Evolutionary conservation across 2,888 invertebrate species (phyloP).

Genomic region (Epinotia demarniana): DNA sequence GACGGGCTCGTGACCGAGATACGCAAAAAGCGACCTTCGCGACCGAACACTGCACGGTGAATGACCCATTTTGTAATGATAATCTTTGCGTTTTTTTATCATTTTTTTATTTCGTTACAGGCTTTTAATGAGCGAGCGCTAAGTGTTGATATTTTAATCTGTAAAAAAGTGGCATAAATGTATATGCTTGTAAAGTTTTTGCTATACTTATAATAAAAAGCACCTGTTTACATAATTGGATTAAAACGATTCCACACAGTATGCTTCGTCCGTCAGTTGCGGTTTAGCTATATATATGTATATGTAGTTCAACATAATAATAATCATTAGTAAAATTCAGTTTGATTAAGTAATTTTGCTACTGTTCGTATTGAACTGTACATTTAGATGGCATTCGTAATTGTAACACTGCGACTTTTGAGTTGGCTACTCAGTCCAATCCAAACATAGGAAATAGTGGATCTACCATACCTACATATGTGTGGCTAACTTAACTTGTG

Average conservation of each 20-base stretch:
- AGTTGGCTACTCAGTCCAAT: too few relatives aligned
- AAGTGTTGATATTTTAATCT: constrained; percentile 7
- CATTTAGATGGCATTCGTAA: neutral
- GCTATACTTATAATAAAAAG: neutral
- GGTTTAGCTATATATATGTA: neutral
- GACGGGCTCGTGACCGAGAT: constrained; percentile 46
- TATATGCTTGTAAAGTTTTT: constrained; percentile 22
- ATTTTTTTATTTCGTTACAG: constrained; percentile 20
- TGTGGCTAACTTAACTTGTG: too few relatives aligned
- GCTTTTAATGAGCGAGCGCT: constrained; percentile 16
- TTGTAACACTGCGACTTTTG: neutral
- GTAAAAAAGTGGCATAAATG: constrained; percentile 4
- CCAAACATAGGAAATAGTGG: too few relatives aligned
- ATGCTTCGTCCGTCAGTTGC: neutral
- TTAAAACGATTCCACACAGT: constrained; percentile 14
- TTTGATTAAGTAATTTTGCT: neutral
- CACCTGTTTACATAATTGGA: neutral
- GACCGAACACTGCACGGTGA: constrained; percentile 59
- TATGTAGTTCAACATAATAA: neutral
- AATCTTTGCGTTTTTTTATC: constrained; percentile 28
- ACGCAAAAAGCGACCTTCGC: constrained; percentile 63
- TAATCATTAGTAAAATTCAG: too few relatives aligned
- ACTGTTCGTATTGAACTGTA: neutral
- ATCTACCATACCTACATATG: too few relatives aligned
- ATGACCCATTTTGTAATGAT: constrained; percentile 63